Evolutionary conservation across 1,140 invertebrate species (phyloP).

Genomic region (Euwallacea similis): DNA sequence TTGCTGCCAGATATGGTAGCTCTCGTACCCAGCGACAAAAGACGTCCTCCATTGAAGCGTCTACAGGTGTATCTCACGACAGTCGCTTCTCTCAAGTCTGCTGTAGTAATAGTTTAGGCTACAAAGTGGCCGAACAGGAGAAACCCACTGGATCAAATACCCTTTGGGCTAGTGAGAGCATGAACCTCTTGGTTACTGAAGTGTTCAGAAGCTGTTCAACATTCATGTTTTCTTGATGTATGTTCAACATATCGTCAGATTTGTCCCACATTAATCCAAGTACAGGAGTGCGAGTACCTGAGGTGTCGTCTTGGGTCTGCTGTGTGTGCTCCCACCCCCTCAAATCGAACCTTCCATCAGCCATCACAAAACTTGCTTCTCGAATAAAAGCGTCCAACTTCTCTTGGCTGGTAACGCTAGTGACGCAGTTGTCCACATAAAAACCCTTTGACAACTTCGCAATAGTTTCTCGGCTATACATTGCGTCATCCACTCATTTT

Average conservation of each 20-base stretch:
- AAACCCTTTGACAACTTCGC: slow-evolving; percentile 26
- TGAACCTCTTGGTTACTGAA: slow-evolving; percentile 6
- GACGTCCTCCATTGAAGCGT: slow-evolving; percentile 1
- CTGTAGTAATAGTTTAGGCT: slow-evolving; percentile 20
- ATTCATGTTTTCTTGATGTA: background rate
- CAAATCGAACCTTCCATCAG: slow-evolving; percentile 27
- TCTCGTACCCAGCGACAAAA: slow-evolving; percentile 36
- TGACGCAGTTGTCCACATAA: slow-evolving; percentile 39
- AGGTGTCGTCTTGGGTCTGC: background rate
- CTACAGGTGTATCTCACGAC: slow-evolving; percentile 24
- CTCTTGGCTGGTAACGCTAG: slow-evolving; percentile 17
- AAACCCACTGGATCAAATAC: slow-evolving; percentile 13
- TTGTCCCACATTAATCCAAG: slow-evolving; percentile 27
- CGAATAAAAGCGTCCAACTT: slow-evolving; percentile 21
- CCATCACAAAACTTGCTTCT: slow-evolving; percentile 25
- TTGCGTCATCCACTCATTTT: background rate
- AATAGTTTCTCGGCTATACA: slow-evolving; percentile 17
- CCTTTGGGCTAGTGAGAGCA: slow-evolving; percentile 18
- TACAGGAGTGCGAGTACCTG: background rate
- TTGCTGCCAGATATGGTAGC: slow-evolving; percentile 15
- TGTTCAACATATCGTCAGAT: background rate
- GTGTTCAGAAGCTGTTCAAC: too few relatives aligned
- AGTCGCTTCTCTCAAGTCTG: slow-evolving; percentile 19
- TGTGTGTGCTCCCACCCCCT: slow-evolving; percentile 31
- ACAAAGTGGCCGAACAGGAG: background rate